Percentiles rank a stretch among this genome's conserved stretches.
Evolutionary conservation across 2,113 vertebrate species (phyloP).

Genomic region (Lampris megalopsis): DNA sequence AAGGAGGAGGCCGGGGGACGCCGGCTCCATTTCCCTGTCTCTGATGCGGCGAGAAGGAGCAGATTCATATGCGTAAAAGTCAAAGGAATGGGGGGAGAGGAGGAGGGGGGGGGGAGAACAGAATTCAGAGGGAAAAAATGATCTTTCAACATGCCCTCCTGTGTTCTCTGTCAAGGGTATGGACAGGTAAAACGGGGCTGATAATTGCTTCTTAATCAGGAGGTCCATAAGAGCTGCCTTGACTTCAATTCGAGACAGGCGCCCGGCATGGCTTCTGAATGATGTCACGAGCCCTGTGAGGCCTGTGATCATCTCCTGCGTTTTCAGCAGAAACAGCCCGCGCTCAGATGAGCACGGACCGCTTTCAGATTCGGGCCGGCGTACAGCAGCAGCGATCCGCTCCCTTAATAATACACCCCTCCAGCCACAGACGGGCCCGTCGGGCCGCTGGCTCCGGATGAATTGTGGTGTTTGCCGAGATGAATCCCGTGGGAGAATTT

Average conservation of each 20-base stretch:
- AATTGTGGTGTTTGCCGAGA: conserved; percentile 71
- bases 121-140: neutral
- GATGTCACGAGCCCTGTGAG: conserved; percentile 33
- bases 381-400: conserved; percentile 56
- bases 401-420: conserved; percentile 49
- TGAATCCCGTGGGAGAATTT: conserved; percentile 66
- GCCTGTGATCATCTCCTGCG: conserved; percentile 40
- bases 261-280: conserved; percentile 22
- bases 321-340: conserved; percentile 54
- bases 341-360: conserved; percentile 29
- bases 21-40: conserved; percentile 17
- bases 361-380: conserved; percentile 28
- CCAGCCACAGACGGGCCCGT: conserved; percentile 63
- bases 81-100: neutral
- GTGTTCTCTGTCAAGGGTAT: conserved; percentile 6
- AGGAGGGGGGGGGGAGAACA: neutral
- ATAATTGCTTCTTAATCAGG: conserved; percentile 47
- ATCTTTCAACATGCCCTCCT: conserved; percentile 21
- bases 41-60: conserved; percentile 11
- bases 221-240: conserved; percentile 31
- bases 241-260: conserved; percentile 32
- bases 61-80: conserved; percentile 15
- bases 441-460: conserved; percentile 65
- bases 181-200: conserved; percentile 40
- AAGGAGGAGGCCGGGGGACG: conserved; percentile 40